These are phyloP conservation scores for Clivina fossor DNA, from an alignment of 2,888 invertebrate genomes.

Conservation along the genomic window DNA sequence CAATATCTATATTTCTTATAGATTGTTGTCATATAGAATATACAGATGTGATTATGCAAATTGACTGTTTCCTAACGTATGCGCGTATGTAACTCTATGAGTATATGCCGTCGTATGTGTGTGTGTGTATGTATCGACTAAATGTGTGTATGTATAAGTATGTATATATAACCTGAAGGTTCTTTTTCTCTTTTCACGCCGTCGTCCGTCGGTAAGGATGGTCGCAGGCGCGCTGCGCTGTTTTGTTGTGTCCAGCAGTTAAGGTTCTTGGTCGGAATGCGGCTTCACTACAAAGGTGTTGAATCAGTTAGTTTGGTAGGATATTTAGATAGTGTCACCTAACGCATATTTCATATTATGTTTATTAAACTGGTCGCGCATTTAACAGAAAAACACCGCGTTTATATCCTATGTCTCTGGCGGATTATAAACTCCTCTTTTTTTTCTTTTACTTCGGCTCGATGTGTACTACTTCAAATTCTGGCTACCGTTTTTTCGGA, in stretches of 20 bases:
- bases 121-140: no score
- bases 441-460: no score
- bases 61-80: no score
- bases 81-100: no score
- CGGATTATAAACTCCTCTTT: conserved; percentile 28
- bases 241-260: not conserved
- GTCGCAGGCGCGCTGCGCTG: conserved; percentile 6
- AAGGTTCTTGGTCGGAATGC: conserved; percentile 46
- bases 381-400: conserved; percentile 30
- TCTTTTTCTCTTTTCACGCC: not conserved
- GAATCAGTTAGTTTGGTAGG: conserved; percentile 49
- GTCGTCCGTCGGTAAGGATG: conserved; percentile 3
- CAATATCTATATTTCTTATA: not conserved
- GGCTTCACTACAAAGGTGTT: conserved; percentile 50
- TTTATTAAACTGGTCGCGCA: conserved; percentile 45
- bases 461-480: no score
- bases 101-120: conserved; percentile 9
- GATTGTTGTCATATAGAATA: not conserved
- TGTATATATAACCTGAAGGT: no score
- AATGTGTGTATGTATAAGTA: conserved; percentile 1
- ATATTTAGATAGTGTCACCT: conserved; percentile 50
- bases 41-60: conserved; percentile 20
- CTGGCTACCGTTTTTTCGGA: no score
- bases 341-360: conserved; percentile 49
- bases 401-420: conserved; percentile 21